Percentiles rank a stretch among this genome's conserved stretches.
These are phyloP conservation scores for Coranthus polyacanthus DNA, from an alignment of 2,797 vertebrate genomes.

Conservation along the genomic window DNA sequence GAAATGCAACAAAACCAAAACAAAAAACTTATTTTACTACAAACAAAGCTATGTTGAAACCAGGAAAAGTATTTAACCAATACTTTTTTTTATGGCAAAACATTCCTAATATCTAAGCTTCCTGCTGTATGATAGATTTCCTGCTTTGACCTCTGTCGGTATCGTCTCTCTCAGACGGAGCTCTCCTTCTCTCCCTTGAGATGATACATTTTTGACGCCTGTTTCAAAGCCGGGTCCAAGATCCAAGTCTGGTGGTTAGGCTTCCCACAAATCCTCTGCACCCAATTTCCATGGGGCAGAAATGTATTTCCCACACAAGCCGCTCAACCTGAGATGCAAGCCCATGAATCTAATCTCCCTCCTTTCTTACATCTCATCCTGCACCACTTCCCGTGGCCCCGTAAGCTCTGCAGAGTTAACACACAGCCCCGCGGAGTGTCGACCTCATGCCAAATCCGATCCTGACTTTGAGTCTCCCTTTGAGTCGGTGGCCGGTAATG, in stretches of 20 bases:
- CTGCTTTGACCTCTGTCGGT: background rate
- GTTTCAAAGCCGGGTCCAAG: conserved; percentile 52
- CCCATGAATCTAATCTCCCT: conserved; percentile 53
- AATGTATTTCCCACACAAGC: conserved; percentile 59
- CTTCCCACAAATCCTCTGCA: conserved; percentile 51
- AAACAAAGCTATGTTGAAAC: background rate
- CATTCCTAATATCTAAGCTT: no score
- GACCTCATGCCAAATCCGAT: conserved; percentile 51
- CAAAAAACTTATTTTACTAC: background rate
- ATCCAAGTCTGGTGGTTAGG: conserved; percentile 37
- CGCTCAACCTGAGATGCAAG: conserved; percentile 39
- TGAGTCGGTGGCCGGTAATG: conserved; percentile 31
- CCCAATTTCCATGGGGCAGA: conserved; percentile 46
- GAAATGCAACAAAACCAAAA: background rate
- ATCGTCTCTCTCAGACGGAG: no score
- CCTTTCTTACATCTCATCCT: conserved; percentile 42
- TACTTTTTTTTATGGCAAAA: no score
- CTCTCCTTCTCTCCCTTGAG: conserved; percentile 14
- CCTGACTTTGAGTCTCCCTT: conserved; percentile 36
- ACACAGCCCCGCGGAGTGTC: conserved; percentile 34
- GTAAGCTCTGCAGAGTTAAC: conserved; percentile 59
- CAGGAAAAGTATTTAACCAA: background rate
- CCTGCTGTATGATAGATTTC: background rate
- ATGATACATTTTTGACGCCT: conserved; percentile 23
- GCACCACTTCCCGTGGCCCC: conserved; percentile 38